These are phyloP conservation scores for Resseliella maxima DNA, from an alignment of 2,888 invertebrate species.

Conservation along the genomic window DNA sequence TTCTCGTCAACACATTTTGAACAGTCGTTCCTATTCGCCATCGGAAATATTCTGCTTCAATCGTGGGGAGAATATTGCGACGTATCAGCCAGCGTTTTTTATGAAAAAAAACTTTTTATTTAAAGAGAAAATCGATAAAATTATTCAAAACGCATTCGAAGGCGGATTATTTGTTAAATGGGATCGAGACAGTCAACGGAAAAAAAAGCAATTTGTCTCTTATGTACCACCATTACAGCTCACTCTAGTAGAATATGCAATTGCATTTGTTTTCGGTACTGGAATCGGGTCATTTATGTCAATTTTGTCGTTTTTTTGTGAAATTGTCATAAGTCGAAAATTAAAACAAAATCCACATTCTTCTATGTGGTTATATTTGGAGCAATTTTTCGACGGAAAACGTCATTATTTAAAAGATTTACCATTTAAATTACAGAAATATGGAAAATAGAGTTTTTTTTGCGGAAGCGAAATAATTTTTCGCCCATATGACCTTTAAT, in stretches of 20 bases:
- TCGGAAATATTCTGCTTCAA: constrained; percentile 57
- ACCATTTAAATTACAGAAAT: too few species aligned
- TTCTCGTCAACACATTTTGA: constrained; percentile 56
- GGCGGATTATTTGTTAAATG: constrained; percentile 57
- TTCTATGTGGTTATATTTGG: background rate
- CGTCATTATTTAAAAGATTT: constrained; percentile 9
- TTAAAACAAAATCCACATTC: background rate
- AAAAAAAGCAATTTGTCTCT: background rate
- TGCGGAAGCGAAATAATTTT: too few species aligned
- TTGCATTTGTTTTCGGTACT: background rate
- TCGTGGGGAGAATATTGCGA: constrained; percentile 56
- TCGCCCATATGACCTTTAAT: too few species aligned
- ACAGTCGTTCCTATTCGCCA: constrained; percentile 37
- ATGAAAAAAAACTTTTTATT: constrained; percentile 56
- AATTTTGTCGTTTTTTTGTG: background rate
- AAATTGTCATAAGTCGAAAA: background rate
- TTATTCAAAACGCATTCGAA: constrained; percentile 56
- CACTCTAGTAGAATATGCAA: background rate
- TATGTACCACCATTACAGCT: background rate
- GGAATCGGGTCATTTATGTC: background rate
- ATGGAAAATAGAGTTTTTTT: too few species aligned
- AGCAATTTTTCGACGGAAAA: background rate
- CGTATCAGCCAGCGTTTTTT: constrained; percentile 56
- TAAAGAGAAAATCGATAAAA: constrained; percentile 47
- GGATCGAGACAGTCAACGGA: constrained; percentile 39